Conservation (phyloP, 2,888 invertebrate species). For the Muschampia plurimacula region DNA sequence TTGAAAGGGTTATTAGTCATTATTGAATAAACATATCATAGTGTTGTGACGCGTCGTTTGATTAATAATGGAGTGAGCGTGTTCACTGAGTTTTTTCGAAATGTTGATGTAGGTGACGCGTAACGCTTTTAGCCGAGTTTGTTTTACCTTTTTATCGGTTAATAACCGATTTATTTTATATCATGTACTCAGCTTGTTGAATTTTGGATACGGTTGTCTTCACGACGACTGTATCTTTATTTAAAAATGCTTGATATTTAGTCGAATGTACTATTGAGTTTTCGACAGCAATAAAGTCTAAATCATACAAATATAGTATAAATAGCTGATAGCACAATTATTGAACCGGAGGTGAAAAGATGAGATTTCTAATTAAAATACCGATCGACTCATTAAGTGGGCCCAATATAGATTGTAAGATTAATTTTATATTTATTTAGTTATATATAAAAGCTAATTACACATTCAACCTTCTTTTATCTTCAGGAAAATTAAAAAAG, state of each 20-base stretch:
- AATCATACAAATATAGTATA: too few relatives aligned
- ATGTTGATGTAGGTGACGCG: slow-evolving; percentile 72
- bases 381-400: too few relatives aligned
- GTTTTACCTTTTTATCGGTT: slow-evolving; percentile 41
- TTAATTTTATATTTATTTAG: too few relatives aligned
- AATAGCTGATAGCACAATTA: too few relatives aligned
- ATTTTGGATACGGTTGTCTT: slow-evolving; percentile 16
- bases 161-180: slow-evolving; percentile 40
- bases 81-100: slow-evolving; percentile 69
- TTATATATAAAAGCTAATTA: too few relatives aligned
- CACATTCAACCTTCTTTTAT: too few relatives aligned
- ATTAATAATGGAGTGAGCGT: slow-evolving; percentile 82
- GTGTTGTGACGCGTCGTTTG: slow-evolving; percentile 83
- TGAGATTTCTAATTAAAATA: too few relatives aligned
- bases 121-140: slow-evolving; percentile 66
- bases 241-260: background rate
- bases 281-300: background rate
- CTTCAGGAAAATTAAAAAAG: too few relatives aligned
- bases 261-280: background rate
- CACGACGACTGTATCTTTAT: background rate
- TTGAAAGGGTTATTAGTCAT: slow-evolving; percentile 71
- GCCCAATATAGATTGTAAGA: too few relatives aligned
- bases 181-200: slow-evolving; percentile 23
- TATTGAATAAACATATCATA: slow-evolving; percentile 81
- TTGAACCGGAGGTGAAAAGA: too few relatives aligned